phyloP scores from a whole-genome alignment of 2,113 vertebrate species.

The Alectura lathami region DNA sequence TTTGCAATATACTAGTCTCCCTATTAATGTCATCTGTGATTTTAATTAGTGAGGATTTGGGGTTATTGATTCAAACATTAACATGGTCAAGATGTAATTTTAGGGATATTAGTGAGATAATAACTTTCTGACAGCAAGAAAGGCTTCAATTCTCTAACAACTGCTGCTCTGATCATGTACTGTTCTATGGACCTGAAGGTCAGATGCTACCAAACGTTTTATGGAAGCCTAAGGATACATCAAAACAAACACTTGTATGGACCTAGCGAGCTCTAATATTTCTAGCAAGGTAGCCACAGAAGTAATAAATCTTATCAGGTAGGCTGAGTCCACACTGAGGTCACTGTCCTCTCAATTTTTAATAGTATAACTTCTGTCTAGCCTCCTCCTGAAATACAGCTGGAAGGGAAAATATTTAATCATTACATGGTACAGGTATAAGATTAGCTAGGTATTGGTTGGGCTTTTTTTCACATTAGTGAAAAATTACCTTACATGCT shows the following conservation, averaged over 20 bases:
- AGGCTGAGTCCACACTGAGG: neutral
- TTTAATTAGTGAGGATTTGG: neutral
- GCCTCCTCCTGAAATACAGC: neutral
- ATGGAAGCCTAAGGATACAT: neutral
- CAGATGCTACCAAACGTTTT: neutral
- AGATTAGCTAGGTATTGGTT: fast-evolving
- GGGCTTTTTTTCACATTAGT: neutral
- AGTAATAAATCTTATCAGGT: neutral
- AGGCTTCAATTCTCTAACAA: neutral
- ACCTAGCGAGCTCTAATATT: neutral
- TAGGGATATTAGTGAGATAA: neutral
- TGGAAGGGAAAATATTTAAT: neutral
- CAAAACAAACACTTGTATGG: neutral
- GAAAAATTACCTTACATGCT: neutral
- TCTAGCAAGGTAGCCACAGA: neutral
- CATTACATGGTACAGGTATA: fast-evolving
- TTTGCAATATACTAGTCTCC: neutral
- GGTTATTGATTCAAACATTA: neutral
- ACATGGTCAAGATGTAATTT: neutral
- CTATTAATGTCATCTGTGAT: neutral
- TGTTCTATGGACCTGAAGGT: neutral
- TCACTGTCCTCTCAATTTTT: neutral
- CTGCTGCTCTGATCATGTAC: neutral
- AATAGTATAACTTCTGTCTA: neutral
- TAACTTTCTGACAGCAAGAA: neutral